phyloP scores from a whole-genome alignment of 2,797 vertebrate species.

The Sebastes minor region DNA sequence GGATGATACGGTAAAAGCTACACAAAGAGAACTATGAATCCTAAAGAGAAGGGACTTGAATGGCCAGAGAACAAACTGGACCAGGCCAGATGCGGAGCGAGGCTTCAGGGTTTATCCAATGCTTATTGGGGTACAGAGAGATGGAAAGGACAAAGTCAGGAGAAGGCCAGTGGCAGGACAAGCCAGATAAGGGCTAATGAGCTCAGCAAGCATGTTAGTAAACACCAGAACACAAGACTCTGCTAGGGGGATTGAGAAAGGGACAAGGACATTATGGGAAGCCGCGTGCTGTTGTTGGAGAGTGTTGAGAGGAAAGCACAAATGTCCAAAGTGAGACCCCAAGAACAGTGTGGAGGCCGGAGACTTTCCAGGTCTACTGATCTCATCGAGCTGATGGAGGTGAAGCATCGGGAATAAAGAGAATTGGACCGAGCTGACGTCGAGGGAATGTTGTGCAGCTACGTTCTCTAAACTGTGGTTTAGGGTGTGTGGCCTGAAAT shows the following conservation, averaged over 20 bases:
- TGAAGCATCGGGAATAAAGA: conserved; percentile 24
- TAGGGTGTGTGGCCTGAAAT: conserved; percentile 38
- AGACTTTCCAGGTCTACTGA: conserved; percentile 58
- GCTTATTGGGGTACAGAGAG: conserved; percentile 23
- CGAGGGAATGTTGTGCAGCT: conserved; percentile 25
- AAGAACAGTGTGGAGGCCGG: conserved; percentile 22
- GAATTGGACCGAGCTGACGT: conserved; percentile 4
- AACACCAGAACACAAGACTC: conserved; percentile 28
- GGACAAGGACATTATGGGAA: conserved; percentile 43
- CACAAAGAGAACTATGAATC: neutral
- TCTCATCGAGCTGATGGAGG: conserved; percentile 46
- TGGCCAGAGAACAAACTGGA: neutral
- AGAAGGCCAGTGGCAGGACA: conserved; percentile 13
- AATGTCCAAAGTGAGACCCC: conserved; percentile 38
- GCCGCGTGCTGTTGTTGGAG: conserved; percentile 32
- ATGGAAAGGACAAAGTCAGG: conserved; percentile 17
- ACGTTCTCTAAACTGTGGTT: conserved; percentile 27
- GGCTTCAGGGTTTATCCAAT: neutral
- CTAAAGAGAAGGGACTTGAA: neutral
- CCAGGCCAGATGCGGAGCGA: neutral
- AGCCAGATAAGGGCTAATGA: conserved; percentile 23
- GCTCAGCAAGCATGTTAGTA: conserved; percentile 22
- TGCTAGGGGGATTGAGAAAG: neutral
- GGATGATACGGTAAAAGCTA: conserved; percentile 3
- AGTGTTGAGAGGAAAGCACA: conserved; percentile 22